A percentile compares a stretch with the other conserved stretches of the same genome.
phyloP scores from a whole-genome alignment of 2,797 vertebrate genomes.

The Arctocebus calabarensis region DNA sequence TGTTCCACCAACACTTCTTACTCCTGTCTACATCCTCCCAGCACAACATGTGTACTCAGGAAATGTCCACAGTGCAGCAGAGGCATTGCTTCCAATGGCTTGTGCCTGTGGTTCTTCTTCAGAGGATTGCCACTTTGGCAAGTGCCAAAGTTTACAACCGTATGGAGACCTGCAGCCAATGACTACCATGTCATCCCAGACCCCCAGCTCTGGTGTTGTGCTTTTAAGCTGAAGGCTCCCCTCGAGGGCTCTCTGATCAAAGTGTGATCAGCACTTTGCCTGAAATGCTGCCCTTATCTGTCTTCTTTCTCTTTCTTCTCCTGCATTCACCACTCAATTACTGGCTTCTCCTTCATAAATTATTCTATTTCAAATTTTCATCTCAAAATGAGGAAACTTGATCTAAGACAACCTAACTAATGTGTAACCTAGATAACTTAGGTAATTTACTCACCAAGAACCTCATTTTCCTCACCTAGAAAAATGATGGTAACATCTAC shows the following conservation, averaged over 20 bases:
- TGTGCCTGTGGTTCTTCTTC: not conserved
- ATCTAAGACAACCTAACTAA: not conserved
- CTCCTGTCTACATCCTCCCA: not conserved
- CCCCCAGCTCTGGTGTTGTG: not conserved
- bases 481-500: slow-evolving; percentile 3
- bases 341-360: not conserved
- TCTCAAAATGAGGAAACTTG: not conserved
- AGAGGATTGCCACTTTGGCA: not conserved
- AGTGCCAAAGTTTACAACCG: not conserved
- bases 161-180: not conserved
- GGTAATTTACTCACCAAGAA: no score
- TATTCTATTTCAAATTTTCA: not conserved
- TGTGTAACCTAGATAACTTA: not conserved
- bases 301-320: not conserved
- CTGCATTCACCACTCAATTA: not conserved
- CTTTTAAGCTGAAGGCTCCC: not conserved
- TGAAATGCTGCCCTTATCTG: not conserved
- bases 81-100: not conserved
- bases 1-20: not conserved
- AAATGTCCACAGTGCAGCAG: not conserved
- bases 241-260: not conserved
- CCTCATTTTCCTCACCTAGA: not conserved
- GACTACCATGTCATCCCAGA: not conserved
- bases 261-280: not conserved
- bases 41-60: not conserved